Evolutionary conservation across 1,140 invertebrate genomes (phyloP), one percentile per base, ranked within the genome.

Genomic region (Drosophila pallidifrons): DNA sequence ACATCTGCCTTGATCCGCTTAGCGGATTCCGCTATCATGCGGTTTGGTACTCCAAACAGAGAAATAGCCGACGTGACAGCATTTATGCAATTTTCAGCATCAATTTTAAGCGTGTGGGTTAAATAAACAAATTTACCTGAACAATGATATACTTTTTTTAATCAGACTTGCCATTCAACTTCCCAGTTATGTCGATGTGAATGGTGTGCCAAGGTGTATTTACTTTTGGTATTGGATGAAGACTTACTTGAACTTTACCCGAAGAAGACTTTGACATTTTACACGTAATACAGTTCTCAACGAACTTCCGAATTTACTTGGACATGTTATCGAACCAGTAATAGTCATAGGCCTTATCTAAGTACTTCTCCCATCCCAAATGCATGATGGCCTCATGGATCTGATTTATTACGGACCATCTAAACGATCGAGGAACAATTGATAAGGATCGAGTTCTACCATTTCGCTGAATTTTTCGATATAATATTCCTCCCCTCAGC

Each of bases 271-370:
- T 59, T 43, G 10, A 59, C 20, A 35, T 47, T 61, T 35, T 65
- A 41, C 63, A 65, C 10, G 51, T 32, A 32, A 65, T 65, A 15
- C 38, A 65, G 41, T 55, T 54, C 20, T 65, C 41, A 28, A 54
- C 25, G 5, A 55, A 65, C 28, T 66, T 66, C n/a, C 13, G 63
- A n/a, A 66, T 46, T 32, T 55, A 32, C 11, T 66, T 66, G 13
- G 49, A 55, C 49, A 66, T 66, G 63, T n/a, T n/a, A n/a, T n/a
- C n/a, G n/a, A n/a, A n/a, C n/a, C n/a, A n/a, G n/a, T n/a, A n/a
- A n/a, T n/a, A n/a, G n/a, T n/a, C n/a, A n/a, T n/a, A n/a, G n/a
- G n/a, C n/a, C n/a, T n/a, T n/a, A n/a, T n/a, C n/a, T n/a, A n/a
- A n/a, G n/a, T n/a, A n/a, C n/a, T n/a, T n/a, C n/a, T n/a, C n/a